Percentiles rank a stretch among this genome's conserved stretches.
These are phyloP conservation scores for Gobio occitaniae DNA, from an alignment of 2,797 vertebrate genomes.

Conservation along the genomic window DNA sequence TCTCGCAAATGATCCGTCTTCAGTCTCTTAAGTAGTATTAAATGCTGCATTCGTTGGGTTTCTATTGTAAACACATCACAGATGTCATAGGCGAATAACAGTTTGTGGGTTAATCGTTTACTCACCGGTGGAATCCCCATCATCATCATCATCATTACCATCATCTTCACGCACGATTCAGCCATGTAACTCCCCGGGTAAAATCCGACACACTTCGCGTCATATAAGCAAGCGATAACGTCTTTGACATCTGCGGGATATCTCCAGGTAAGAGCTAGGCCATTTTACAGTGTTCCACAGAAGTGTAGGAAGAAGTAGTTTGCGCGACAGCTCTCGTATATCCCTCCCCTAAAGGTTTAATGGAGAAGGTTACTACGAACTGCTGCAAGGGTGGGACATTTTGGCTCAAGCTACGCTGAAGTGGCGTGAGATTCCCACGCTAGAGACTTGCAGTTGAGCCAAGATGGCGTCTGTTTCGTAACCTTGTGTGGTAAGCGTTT, in stretches of 20 bases:
- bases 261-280: conserved; percentile 50
- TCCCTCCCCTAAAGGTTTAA: conserved; percentile 71
- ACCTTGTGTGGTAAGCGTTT: conserved; percentile 65
- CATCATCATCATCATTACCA: conserved; percentile 55
- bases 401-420: conserved; percentile 66
- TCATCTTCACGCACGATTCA: conserved; percentile 58
- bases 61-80: conserved; percentile 52
- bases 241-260: conserved; percentile 56
- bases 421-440: conserved; percentile 49
- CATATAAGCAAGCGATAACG: conserved; percentile 52
- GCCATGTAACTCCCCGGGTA: conserved; percentile 63
- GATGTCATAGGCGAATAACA: conserved; percentile 56
- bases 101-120: conserved; percentile 59
- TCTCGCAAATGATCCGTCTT: conserved; percentile 31
- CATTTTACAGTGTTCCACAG: conserved; percentile 53
- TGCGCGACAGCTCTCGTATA: conserved; percentile 68
- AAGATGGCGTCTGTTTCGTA: conserved; percentile 72
- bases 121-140: conserved; percentile 82
- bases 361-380: conserved; percentile 64
- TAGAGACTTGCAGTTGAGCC: conserved; percentile 55
- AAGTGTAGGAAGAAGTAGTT: conserved; percentile 73
- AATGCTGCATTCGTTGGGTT: not conserved
- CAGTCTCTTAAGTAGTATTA: not conserved
- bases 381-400: conserved; percentile 67
- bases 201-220: conserved; percentile 65